Evolutionary conservation across 2,888 invertebrate genomes (phyloP), one percentile per base, ranked within the genome.

Genomic region (Archaeoteleia sp.): DNA sequence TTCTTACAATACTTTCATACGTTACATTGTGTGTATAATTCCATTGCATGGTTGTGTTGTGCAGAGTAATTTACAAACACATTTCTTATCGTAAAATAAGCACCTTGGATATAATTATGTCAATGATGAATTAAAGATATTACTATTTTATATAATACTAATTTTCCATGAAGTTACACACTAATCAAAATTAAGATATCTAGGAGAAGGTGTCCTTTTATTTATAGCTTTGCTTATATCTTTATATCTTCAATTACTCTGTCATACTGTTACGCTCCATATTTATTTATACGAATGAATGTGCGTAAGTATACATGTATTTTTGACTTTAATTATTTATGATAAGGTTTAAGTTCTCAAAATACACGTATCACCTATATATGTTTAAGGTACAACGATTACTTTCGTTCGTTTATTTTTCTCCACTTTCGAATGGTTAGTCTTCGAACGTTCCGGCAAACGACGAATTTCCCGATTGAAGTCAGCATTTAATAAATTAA

Each of bases 1-100:
- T 78, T 77, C 74, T 78, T 74, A 70, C 58, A 74, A 73, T 79
- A 82, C 81, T 82, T 81, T 82, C 81, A 80, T 79, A 72, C 71
- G 74, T 79, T 74, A 8, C 32, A 43, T 67, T 61, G 46, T 66
- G 29, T 42, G 27, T 45, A 13, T 45, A 25, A 7, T 35, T 34
- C 20, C 37, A 9, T 39, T 30, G 30, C 6, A 35, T 48, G 37
- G 46, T 29, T 35, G 39, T 63, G 39, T 55, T 25, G 17, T 49
- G 6, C 29, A 12, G 48, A 55, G 54, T 62, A 54, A 48, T 62
- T 62, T 40, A 62, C 20, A 54, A 54, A 62, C 37, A 60, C n/a
- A 10, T 7, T 15, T 20, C 20, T 20, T 10, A 27, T 45, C 2
- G 2, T 9, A 9, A 39, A 29, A 29, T 15, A 15, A n/a, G n/a